A percentile compares a stretch with the other conserved stretches of the same genome.
phyloP scores from a whole-genome alignment of 2,888 invertebrate species.

The Theretra japonica region DNA sequence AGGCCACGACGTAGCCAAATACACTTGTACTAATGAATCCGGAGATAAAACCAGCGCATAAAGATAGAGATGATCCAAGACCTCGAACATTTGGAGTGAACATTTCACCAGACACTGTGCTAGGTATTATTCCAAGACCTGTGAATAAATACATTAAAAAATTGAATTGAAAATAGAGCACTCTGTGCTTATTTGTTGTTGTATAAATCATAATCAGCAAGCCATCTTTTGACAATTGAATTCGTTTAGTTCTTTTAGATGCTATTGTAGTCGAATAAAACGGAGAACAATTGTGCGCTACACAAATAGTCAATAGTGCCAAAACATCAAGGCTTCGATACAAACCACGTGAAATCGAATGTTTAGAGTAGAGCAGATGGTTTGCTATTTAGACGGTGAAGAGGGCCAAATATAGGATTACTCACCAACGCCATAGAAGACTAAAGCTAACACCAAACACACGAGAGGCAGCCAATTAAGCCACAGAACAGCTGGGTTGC shows the following conservation, averaged over 20 bases:
- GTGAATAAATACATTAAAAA: neutral
- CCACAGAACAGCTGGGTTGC: neutral
- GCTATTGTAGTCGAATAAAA: too few relatives aligned
- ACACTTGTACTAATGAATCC: constrained; percentile 37
- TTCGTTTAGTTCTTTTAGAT: too few relatives aligned
- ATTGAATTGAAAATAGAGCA: too few relatives aligned
- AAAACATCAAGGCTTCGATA: too few relatives aligned
- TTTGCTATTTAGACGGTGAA: too few relatives aligned
- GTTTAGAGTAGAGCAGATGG: too few relatives aligned
- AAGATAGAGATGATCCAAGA: constrained; percentile 40
- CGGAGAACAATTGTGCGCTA: too few relatives aligned
- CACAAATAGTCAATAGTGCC: too few relatives aligned
- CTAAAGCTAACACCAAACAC: constrained; percentile 4
- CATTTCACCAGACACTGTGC: constrained; percentile 45
- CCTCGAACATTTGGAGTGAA: constrained; percentile 45
- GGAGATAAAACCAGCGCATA: constrained; percentile 37
- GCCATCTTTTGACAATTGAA: too few relatives aligned
- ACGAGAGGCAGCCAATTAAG: constrained; percentile 24
- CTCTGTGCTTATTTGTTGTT: neutral
- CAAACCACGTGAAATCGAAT: too few relatives aligned
- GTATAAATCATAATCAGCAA: neutral
- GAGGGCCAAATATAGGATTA: neutral
- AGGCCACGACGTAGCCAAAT: constrained; percentile 39
- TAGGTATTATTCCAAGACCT: constrained; percentile 33
- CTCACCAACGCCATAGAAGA: constrained; percentile 26